Evolutionary conservation across 2,888 invertebrate species (phyloP).

Genomic region (Diachrysia chrysitis): DNA sequence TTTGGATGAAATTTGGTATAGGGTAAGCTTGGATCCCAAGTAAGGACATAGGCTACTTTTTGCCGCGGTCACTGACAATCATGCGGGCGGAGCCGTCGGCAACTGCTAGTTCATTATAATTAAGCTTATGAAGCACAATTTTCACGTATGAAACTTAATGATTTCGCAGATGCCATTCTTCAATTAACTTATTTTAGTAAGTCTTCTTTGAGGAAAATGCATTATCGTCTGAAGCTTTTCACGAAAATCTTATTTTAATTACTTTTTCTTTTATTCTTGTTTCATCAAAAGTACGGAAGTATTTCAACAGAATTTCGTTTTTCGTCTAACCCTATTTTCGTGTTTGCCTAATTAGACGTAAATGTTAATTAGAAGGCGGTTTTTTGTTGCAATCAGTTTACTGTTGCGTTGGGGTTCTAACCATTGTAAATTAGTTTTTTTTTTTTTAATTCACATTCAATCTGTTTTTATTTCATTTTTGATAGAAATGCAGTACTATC

Average conservation of each 20-base stretch:
- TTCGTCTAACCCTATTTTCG: constrained; percentile 24
- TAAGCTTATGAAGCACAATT: too few species aligned
- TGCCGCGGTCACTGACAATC: too few species aligned
- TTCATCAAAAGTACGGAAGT: constrained; percentile 14
- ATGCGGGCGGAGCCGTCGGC: too few species aligned
- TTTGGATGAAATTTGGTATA: too few species aligned
- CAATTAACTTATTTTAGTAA: neutral
- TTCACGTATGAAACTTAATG: too few species aligned
- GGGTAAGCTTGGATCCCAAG: too few species aligned
- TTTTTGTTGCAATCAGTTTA: constrained; percentile 21
- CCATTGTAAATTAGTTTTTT: neutral
- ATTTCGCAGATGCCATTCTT: too few species aligned
- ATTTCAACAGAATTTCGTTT: constrained; percentile 18
- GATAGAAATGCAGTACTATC: neutral
- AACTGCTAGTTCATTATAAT: too few species aligned
- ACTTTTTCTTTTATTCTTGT: constrained; percentile 5
- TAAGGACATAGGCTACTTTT: too few species aligned
- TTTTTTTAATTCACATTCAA: neutral
- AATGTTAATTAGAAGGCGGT: constrained; percentile 32
- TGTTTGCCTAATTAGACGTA: constrained; percentile 37
- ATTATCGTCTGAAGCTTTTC: neutral
- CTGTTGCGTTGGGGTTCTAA: neutral
- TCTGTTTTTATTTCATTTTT: neutral
- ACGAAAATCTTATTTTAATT: constrained; percentile 9
- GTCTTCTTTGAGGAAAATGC: neutral